A percentile compares a stretch with the other conserved stretches of the same genome.
These are phyloP conservation scores for Myrmophylax atrothorax DNA, from an alignment of 2,113 vertebrate genomes.

Conservation along the genomic window DNA sequence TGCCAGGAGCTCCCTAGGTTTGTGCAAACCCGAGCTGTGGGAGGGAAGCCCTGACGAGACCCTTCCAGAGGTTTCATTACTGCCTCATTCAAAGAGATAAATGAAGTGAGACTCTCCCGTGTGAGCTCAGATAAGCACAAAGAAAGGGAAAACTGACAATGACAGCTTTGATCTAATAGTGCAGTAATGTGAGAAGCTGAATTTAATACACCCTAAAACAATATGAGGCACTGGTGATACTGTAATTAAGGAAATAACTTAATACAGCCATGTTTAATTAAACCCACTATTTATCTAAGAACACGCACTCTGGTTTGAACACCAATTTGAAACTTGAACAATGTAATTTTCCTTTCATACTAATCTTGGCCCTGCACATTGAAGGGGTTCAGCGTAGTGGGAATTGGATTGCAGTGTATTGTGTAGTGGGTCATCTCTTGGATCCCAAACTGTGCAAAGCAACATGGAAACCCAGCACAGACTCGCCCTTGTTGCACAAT, in stretches of 20 bases:
- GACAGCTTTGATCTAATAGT: slow-evolving; percentile 22
- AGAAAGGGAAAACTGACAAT: slow-evolving; percentile 31
- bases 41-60: not conserved
- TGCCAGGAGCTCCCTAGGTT: not conserved
- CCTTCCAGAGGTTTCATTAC: not conserved
- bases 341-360: slow-evolving; percentile 10
- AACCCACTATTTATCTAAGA: slow-evolving; percentile 14
- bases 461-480: not conserved
- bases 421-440: not conserved
- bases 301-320: not conserved
- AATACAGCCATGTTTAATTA: slow-evolving; percentile 34
- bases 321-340: slow-evolving; percentile 31
- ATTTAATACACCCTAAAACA: not conserved
- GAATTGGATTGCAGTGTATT: slow-evolving; percentile 5
- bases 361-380: slow-evolving; percentile 6
- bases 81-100: not conserved
- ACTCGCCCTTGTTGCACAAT: not conserved
- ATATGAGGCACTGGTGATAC: slow-evolving; percentile 12
- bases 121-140: not conserved
- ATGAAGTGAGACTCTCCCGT: not conserved
- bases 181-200: slow-evolving; percentile 15
- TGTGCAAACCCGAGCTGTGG: not conserved
- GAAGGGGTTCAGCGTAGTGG: not conserved
- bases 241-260: slow-evolving; percentile 57
- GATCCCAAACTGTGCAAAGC: not conserved